Evolutionary conservation across 1,140 invertebrate genomes (phyloP).

Genomic region (Nephotettix cincticeps): DNA sequence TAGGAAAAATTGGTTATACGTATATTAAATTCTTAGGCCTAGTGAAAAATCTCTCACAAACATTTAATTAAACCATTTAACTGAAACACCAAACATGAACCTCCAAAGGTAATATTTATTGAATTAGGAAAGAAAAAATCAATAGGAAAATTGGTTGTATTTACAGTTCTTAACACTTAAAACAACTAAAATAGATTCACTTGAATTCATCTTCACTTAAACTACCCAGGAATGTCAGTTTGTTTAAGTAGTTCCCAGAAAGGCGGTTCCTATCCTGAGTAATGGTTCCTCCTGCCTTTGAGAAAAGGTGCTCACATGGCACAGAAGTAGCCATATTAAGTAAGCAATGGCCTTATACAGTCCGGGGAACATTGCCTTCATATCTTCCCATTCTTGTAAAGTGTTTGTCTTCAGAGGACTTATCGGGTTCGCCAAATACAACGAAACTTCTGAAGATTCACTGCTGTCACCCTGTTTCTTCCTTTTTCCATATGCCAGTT

Average conservation of each 20-base stretch:
- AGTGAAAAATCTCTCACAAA: no score
- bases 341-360: constrained; percentile 44
- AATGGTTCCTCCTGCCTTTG: constrained; percentile 41
- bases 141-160: no score
- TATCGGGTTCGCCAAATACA: constrained; percentile 30
- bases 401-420: constrained; percentile 39
- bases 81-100: no score
- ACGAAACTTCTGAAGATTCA: constrained; percentile 36
- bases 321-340: constrained; percentile 45
- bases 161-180: no score
- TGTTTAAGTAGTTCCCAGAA: constrained; percentile 16
- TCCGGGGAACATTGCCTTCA: constrained; percentile 42
- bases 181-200: no score
- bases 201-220: constrained; percentile 2
- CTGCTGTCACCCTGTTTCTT: constrained; percentile 41
- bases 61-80: no score
- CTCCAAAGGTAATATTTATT: no score
- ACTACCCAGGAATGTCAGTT: constrained; percentile 26
- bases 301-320: constrained; percentile 47
- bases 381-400: constrained; percentile 40
- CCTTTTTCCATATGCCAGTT: constrained; percentile 27
- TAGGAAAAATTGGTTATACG: no score
- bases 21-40: no score
- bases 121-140: no score
- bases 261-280: constrained; percentile 29